Evolutionary conservation across 2,113 vertebrate genomes (phyloP).

Genomic region (Oreochromis aureus): DNA sequence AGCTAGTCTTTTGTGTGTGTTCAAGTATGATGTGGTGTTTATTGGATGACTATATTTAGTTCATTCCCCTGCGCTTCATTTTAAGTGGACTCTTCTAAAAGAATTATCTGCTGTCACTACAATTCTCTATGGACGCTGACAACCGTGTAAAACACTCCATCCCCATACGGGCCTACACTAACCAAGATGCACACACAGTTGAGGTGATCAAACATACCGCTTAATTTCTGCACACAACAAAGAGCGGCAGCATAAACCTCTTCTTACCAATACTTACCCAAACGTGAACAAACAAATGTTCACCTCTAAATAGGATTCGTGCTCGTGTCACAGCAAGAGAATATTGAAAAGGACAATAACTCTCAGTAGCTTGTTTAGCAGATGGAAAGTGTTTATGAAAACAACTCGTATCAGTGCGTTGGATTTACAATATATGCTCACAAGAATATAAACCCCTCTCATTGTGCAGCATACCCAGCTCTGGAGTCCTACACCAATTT

Average conservation of each 20-base stretch:
- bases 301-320: background rate
- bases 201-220: background rate
- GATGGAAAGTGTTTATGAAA: background rate
- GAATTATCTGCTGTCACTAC: conserved; percentile 63
- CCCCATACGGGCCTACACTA: background rate
- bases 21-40: background rate
- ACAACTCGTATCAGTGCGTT: background rate
- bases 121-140: conserved; percentile 53
- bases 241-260: background rate
- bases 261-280: background rate
- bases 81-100: conserved; percentile 45
- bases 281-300: background rate
- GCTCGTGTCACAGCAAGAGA: background rate
- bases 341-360: background rate
- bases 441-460: background rate
- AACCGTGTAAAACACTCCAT: conserved; percentile 32
- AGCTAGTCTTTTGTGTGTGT: background rate
- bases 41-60: conserved; percentile 45
- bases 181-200: background rate
- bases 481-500: conserved; percentile 6
- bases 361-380: background rate
- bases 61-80: conserved; percentile 33
- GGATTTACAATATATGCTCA: background rate
- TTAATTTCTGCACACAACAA: background rate
- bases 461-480: background rate